These are phyloP conservation scores for Pseudomyrmex cubaensis DNA, from an alignment of 1,140 invertebrate species.

Conservation along the genomic window DNA sequence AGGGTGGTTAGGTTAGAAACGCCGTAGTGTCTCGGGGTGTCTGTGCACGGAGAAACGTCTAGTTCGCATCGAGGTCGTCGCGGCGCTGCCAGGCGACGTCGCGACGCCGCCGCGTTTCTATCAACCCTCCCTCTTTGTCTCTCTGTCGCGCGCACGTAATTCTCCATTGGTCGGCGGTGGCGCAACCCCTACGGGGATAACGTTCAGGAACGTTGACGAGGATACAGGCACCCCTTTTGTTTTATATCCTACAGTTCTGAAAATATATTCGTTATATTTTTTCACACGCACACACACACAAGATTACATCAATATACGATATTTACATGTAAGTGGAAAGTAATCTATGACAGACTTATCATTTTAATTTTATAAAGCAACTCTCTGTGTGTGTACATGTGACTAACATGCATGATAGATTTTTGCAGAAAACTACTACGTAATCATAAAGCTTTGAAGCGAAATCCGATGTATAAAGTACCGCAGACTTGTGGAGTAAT, in stretches of 20 bases:
- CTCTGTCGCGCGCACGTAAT: conserved; percentile 62
- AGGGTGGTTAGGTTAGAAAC: conserved; percentile 70
- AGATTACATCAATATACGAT: no score
- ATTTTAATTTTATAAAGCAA: no score
- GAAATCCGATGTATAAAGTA: conserved; percentile 46
- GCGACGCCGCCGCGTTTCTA: conserved; percentile 63
- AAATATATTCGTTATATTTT: no score
- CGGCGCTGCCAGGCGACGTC: conserved; percentile 70
- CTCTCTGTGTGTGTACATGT: no score
- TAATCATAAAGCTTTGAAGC: conserved; percentile 26
- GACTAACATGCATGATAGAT: background rate
- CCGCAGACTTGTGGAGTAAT: conserved; percentile 27
- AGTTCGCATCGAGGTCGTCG: conserved; percentile 71
- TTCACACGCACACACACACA: background rate
- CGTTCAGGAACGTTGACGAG: conserved; percentile 46
- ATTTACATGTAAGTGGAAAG: no score
- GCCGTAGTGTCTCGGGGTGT: conserved; percentile 49
- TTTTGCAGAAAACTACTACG: no score
- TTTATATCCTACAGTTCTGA: background rate
- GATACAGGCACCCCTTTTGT: conserved; percentile 15
- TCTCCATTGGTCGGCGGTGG: conserved; percentile 54
- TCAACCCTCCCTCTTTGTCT: conserved; percentile 58
- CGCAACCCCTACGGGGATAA: conserved; percentile 4
- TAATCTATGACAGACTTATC: no score
- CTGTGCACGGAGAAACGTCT: conserved; percentile 58